Evolutionary conservation across 2,113 vertebrate genomes (phyloP).

Genomic region (Phyllopteryx taeniolatus): DNA sequence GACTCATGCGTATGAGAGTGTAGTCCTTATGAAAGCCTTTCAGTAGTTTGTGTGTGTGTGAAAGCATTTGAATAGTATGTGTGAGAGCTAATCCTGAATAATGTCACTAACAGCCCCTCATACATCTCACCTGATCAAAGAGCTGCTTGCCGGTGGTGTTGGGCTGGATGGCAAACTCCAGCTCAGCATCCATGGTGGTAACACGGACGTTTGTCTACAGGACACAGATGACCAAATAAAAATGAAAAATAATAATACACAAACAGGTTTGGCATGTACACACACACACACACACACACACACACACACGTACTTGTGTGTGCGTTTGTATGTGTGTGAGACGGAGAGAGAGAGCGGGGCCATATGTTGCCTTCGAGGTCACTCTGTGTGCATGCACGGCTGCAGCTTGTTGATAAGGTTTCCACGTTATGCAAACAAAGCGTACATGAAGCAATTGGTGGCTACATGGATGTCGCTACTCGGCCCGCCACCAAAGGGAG

Average conservation of each 20-base stretch:
- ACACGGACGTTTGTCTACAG: constrained; percentile 91
- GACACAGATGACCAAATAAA: constrained; percentile 1
- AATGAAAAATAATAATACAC: not conserved
- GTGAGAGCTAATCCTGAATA: too few species aligned
- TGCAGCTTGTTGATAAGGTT: constrained; percentile 10
- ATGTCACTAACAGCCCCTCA: too few species aligned
- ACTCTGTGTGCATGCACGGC: not conserved
- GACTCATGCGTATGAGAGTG: too few species aligned
- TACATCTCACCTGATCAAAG: constrained; percentile 85
- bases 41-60: not conserved
- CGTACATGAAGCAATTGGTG: not conserved
- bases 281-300: not conserved
- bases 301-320: not conserved
- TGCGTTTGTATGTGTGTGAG: not conserved
- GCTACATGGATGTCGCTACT: not conserved
- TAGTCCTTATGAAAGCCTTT: too few species aligned
- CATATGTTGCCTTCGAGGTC: constrained; percentile 3
- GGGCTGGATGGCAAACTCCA: constrained; percentile 98
- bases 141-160: constrained; percentile 96
- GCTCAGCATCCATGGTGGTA: constrained; percentile 97
- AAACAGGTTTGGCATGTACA: not conserved
- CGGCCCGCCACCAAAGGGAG: not conserved
- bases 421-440: constrained; percentile 2
- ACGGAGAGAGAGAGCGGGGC: not conserved
- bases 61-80: too few species aligned